Percentiles rank a stretch among this genome's conserved stretches.
phyloP scores from a whole-genome alignment of 2,888 invertebrate genomes.

The Dascillus cervinus region DNA sequence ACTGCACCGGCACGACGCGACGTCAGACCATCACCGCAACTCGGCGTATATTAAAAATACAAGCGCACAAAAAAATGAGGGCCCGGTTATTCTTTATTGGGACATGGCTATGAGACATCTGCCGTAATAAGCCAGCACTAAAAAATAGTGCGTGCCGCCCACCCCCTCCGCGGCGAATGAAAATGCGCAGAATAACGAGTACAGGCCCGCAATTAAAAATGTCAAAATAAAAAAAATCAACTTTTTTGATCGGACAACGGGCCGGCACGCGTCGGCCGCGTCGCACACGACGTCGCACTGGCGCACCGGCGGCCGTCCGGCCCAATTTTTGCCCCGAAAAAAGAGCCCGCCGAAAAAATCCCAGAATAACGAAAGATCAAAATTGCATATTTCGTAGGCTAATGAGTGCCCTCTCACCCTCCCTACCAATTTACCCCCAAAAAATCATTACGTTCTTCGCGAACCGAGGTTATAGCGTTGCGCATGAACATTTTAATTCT shows the following conservation, averaged over 20 bases:
- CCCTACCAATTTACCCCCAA: slow-evolving; percentile 65
- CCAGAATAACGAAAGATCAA: slow-evolving; percentile 46
- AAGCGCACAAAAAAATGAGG: slow-evolving; percentile 44
- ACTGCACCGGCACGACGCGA: slow-evolving; percentile 19
- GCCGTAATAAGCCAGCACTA: slow-evolving; percentile 58
- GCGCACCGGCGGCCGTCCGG: slow-evolving; percentile 40
- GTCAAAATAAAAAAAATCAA: slow-evolving; percentile 44
- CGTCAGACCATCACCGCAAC: slow-evolving; percentile 37
- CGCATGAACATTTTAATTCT: slow-evolving; percentile 45
- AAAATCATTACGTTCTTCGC: slow-evolving; percentile 77
- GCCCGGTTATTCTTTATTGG: slow-evolving; percentile 44
- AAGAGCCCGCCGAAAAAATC: slow-evolving; percentile 15
- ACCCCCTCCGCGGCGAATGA: slow-evolving; percentile 44
- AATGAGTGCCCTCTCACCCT: slow-evolving; percentile 45
- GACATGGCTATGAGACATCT: slow-evolving; percentile 54
- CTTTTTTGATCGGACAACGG: slow-evolving; percentile 22
- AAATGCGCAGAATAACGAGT: slow-evolving; percentile 54
- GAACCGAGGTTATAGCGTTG: slow-evolving; percentile 41
- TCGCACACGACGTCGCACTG: slow-evolving; percentile 49
- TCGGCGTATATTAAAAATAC: slow-evolving; percentile 43
- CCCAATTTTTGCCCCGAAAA: slow-evolving; percentile 9
- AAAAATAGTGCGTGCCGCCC: slow-evolving; percentile 56
- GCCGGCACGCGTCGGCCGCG: slow-evolving; percentile 5
- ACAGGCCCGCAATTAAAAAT: slow-evolving; percentile 51
- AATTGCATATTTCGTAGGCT: slow-evolving; percentile 62